phyloP scores from a whole-genome alignment of 2,113 vertebrate genomes.

The Corvus hawaiiensis region DNA sequence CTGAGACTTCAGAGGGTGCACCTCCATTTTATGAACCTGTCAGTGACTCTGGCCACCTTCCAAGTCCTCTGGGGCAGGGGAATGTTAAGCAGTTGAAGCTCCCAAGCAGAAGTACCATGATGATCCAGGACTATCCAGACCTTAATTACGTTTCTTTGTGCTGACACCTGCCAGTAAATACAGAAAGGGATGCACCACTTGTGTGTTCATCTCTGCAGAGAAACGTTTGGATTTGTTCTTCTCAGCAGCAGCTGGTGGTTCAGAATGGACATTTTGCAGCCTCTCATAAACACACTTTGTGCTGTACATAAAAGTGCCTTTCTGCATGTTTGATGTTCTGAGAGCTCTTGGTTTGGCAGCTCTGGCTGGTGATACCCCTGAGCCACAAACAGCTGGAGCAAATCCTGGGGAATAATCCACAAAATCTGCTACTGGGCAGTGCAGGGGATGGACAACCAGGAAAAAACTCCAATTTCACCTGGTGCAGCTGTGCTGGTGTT shows the following conservation, averaged over 20 bases:
- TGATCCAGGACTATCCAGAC: not conserved
- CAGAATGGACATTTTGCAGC: not conserved
- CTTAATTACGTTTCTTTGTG: not conserved
- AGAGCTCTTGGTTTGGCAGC: slow-evolving; percentile 9
- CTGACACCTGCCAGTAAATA: slow-evolving; percentile 11
- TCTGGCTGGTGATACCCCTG: not conserved
- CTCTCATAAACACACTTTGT: not conserved
- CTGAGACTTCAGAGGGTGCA: not conserved
- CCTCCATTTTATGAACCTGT: slow-evolving; percentile 7
- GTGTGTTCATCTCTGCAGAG: not conserved
- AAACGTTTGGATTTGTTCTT: not conserved
- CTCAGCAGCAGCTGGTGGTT: not conserved
- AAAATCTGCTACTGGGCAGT: not conserved
- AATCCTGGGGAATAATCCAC: not conserved
- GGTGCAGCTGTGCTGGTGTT: not conserved
- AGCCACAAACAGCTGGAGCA: slow-evolving; percentile 24
- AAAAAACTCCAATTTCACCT: not conserved
- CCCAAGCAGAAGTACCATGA: not conserved
- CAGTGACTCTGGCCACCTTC: not conserved
- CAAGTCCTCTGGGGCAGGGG: not conserved
- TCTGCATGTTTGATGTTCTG: slow-evolving; percentile 37
- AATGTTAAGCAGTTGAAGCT: not conserved
- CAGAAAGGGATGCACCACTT: not conserved
- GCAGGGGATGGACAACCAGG: not conserved
- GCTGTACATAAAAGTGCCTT: slow-evolving; percentile 26